Evolutionary conservation across 2,113 vertebrate genomes (phyloP), one percentile per base, ranked within the genome.

Genomic region (Aythya baeri): DNA sequence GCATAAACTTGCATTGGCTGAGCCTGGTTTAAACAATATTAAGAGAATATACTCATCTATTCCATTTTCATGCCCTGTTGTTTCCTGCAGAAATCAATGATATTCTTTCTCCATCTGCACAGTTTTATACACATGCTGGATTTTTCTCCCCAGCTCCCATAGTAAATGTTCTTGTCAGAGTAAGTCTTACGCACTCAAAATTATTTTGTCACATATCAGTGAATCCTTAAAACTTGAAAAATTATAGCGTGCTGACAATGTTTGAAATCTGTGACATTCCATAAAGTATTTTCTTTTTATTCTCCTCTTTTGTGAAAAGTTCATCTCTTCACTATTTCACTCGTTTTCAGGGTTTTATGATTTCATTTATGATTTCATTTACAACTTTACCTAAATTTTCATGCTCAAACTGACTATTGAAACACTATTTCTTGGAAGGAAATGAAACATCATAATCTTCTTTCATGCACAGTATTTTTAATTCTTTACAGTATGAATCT

Each of bases 161-260:
- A 81, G 50, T 90, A 90, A 92, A 91, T 86, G 93, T 57, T 84
- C 61, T 54, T 72, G 34, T 84, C 10, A 31, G 44, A 85, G 17
- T 73, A 88, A 88, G 34, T 21, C 32, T 86, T 61, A 71, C 25
- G 72, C 13, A 89, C 32, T 15, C 13, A 46, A 81, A 93, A 94
- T 78, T 90, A 91, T 75, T 93, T 93, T 93, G 80, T 88, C 61
- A 79, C 10, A 4, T 78, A 61, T 63, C 57, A 49, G 3, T 49
- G 31, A 66, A 91, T 54, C 29, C 32, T 57, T 91, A 84, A 92
- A 80, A 89, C 78, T 59, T 82, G 34, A 26, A 88, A 93, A 94
- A 96, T 91, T 86, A 65, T 5, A 82, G 9, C 22, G 75, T 91
- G 44, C 49, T 91, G 61, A 25, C 17, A 65, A 7, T 74, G 11